These are phyloP conservation scores for Crocodylus rhombifer DNA, from an alignment of 2,797 vertebrate species.

Conservation along the genomic window DNA sequence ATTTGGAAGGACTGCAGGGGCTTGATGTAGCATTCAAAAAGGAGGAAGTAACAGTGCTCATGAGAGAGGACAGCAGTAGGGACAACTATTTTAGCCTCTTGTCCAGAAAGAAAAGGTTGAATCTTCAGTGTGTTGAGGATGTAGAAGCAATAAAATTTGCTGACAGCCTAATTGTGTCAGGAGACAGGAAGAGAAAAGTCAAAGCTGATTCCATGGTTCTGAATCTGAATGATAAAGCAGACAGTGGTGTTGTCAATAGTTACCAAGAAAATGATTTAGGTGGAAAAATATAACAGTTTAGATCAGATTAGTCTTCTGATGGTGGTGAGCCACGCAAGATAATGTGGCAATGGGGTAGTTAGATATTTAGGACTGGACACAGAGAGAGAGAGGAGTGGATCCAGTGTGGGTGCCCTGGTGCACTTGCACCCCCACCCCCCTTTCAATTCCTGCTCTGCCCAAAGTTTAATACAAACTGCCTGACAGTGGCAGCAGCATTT, in stretches of 20 bases:
- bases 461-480: no score
- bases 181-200: background rate
- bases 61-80: background rate
- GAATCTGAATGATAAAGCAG: background rate
- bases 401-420: no score
- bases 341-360: background rate
- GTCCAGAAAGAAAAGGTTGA: background rate
- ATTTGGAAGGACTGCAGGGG: background rate
- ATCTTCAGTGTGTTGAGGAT: background rate
- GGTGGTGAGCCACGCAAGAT: rapidly evolving
- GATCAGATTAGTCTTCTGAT: background rate
- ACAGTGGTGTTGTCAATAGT: background rate
- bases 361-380: background rate
- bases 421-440: no score
- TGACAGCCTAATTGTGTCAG: background rate
- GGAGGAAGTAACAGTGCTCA: background rate
- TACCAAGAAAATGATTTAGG: background rate
- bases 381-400: background rate
- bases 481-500: no score
- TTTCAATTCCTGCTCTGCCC: no score
- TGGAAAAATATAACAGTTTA: background rate
- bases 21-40: background rate
- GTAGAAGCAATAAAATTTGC: background rate
- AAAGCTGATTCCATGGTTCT: background rate
- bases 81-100: background rate